These are phyloP conservation scores for Amiota minor DNA, from an alignment of 2,888 invertebrate species.

Conservation along the genomic window DNA sequence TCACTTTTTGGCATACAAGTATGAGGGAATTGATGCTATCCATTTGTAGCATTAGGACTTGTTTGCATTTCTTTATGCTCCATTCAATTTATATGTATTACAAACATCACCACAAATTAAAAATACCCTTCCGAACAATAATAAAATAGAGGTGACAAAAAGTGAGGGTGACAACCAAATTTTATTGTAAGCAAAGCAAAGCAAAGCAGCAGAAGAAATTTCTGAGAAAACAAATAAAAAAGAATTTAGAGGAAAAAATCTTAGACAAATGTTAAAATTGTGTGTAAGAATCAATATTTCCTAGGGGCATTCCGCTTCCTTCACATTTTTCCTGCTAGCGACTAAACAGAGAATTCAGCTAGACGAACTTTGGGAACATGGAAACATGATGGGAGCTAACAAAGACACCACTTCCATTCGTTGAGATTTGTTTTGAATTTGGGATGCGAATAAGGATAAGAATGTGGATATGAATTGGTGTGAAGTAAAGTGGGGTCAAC, in stretches of 20 bases:
- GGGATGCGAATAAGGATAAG: slow-evolving; percentile 3
- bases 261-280: slow-evolving; percentile 12
- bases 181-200: slow-evolving; percentile 3
- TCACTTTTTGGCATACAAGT: too few species aligned
- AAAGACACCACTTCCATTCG: slow-evolving; percentile 43
- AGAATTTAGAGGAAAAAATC: slow-evolving; percentile 24
- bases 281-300: slow-evolving; percentile 59
- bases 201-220: slow-evolving; percentile 26
- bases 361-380: slow-evolving; percentile 56
- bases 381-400: slow-evolving; percentile 39
- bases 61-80: too few species aligned
- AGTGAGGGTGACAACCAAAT: slow-evolving; percentile 28
- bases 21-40: too few species aligned
- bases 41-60: too few species aligned
- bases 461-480: background rate
- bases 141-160: slow-evolving; percentile 48
- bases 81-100: too few species aligned
- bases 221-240: background rate
- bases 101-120: too few species aligned
- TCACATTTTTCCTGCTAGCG: slow-evolving; percentile 14
- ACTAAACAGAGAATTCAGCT: slow-evolving; percentile 5
- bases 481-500: background rate
- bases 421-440: slow-evolving; percentile 48
- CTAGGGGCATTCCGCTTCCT: slow-evolving; percentile 44
- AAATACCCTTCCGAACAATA: background rate